Base-by-base conservation (phyloP, 2,113 vertebrate genomes). In the Tichodroma muraria region DNA sequence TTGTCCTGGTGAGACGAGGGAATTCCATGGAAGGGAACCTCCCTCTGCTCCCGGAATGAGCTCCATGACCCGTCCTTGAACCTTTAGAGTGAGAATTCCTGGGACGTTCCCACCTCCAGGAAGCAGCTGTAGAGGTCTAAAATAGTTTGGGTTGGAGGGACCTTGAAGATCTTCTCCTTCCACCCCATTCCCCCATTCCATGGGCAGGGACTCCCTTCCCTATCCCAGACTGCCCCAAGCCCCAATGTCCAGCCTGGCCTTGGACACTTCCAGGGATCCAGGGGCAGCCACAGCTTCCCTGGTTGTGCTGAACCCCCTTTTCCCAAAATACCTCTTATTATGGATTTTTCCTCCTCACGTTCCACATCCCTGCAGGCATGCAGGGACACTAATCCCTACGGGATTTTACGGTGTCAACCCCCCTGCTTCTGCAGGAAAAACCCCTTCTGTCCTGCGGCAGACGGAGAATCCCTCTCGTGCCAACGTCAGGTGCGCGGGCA, bases 401-500 rank as follows among this genome's bases (percentile, higher is more conserved):
- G 6, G 23, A n/a, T 30, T 71, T 85, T 4, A 16, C 35, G 15
- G 38, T 7, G 8, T 1, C 14, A n/a, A 28, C 19, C 11, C n/a
- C 33, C 52, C 17, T 30, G 8, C 5, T 45, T 31, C 24, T 25
- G 16, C 15, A 30, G 33, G 33, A n/a, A 15, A 45, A 80, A 54
- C 5, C 23, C 33, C 6, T 23, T 57, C 69, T 52, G 19, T 7
- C 27, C 23, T 8, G 10, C 11, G 3, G 11, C 33, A 33, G n/a
- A 10, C 0, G n/a, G n/a, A 64, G 15, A 76, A 23, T 23, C 9
- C 23, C 8, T 37, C 42, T 2, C 1, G 1, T 5, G 15, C 52
- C 49, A n/a, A 10, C 0, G 0, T 8, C 20, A 13, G 70, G 17
- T 0, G 4, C 0, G 38, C 21, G n/a, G 17, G 20, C 10, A 14